Evolutionary conservation across 2,888 invertebrate genomes (phyloP).

Genomic region (Cerceris rybyensis): DNA sequence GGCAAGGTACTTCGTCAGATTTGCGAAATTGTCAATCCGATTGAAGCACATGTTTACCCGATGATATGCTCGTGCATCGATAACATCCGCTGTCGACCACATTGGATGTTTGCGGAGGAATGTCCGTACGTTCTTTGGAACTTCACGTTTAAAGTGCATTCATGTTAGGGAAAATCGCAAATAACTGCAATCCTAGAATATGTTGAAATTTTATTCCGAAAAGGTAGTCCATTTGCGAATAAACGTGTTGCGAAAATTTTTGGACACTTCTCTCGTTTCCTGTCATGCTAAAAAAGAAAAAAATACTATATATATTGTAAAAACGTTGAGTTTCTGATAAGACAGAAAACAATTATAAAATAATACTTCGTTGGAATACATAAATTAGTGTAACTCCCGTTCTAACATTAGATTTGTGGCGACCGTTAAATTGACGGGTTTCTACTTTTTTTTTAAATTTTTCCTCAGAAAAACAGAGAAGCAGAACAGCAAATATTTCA

Average conservation of each 20-base stretch:
- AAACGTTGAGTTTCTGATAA: too few species aligned
- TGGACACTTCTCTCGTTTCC: not conserved
- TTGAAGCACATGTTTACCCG: not conserved
- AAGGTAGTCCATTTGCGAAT: conserved; percentile 37
- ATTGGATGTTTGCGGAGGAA: conserved; percentile 38
- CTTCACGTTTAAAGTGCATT: conserved; percentile 21
- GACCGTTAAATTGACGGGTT: too few species aligned
- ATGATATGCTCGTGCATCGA: not conserved
- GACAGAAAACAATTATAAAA: too few species aligned
- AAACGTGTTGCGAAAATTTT: not conserved
- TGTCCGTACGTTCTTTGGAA: conserved; percentile 24
- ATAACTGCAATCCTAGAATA: conserved; percentile 30
- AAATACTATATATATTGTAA: too few species aligned
- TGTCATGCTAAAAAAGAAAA: too few species aligned
- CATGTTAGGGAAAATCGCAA: conserved; percentile 13
- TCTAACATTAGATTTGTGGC: too few species aligned
- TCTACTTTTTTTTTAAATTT: too few species aligned
- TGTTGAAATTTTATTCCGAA: not conserved
- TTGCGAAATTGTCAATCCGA: not conserved
- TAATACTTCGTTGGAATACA: too few species aligned
- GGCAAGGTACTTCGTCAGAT: not conserved
- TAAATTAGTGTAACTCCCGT: too few species aligned
- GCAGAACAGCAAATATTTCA: too few species aligned
- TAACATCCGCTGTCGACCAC: not conserved
- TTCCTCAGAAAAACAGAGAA: too few species aligned